Conservation (phyloP, 2,888 invertebrate species). For the Ephialtes manifestator region DNA sequence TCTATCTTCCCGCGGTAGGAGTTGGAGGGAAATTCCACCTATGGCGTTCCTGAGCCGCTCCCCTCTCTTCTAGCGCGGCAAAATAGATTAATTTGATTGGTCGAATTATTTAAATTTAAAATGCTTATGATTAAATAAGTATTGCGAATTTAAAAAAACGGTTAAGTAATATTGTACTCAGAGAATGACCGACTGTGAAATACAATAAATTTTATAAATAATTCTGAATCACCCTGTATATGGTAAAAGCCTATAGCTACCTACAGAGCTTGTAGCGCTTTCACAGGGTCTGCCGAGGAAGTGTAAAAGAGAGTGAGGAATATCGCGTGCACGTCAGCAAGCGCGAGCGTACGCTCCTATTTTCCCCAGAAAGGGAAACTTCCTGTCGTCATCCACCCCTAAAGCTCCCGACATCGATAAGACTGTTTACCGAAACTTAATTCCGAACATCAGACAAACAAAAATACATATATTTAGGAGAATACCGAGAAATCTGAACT, state of each 20-base stretch:
- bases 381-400: slow-evolving; percentile 44
- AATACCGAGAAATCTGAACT: slow-evolving; percentile 11
- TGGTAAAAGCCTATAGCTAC: slow-evolving; percentile 23
- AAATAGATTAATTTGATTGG: too few relatives aligned
- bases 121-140: too few relatives aligned
- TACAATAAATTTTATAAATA: too few relatives aligned
- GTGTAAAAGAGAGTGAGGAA: slow-evolving; percentile 46
- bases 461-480: slow-evolving; percentile 19
- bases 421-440: slow-evolving; percentile 38
- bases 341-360: slow-evolving; percentile 22
- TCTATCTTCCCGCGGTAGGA: too few relatives aligned
- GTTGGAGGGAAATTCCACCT: too few relatives aligned
- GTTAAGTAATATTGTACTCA: too few relatives aligned
- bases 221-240: background rate
- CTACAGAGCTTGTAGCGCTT: slow-evolving; percentile 30
- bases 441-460: slow-evolving; percentile 32
- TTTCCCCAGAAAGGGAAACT: slow-evolving; percentile 60
- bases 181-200: too few relatives aligned
- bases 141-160: too few relatives aligned
- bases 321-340: slow-evolving; percentile 73
- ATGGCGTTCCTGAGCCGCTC: too few relatives aligned
- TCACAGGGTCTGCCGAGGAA: slow-evolving; percentile 25
- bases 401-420: slow-evolving; percentile 54
- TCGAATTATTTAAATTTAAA: too few relatives aligned
- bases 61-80: too few relatives aligned